Evolutionary conservation across 2,888 invertebrate species (phyloP).

Genomic region (Toxonevra muliebris): DNA sequence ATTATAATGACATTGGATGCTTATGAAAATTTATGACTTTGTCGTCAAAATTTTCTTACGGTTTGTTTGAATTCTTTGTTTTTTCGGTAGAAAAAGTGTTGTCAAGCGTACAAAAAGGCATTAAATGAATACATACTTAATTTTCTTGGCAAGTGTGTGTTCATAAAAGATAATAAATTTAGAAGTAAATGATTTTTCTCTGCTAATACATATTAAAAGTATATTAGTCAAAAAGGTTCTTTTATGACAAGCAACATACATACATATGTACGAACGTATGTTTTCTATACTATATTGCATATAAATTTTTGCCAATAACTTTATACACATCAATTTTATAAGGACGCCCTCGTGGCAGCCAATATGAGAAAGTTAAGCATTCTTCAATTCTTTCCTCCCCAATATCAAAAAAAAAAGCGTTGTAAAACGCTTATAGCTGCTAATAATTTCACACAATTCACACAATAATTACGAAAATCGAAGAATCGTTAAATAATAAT

Average conservation of each 20-base stretch:
- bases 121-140: constrained; percentile 6
- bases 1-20: background rate
- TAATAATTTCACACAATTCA: constrained; percentile 24
- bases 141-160: constrained; percentile 20
- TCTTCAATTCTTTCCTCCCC: too few species aligned
- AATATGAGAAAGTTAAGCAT: too few species aligned
- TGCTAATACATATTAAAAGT: too few species aligned
- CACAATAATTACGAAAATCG: constrained; percentile 7
- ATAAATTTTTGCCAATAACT: too few species aligned
- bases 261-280: background rate
- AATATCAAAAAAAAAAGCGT: too few species aligned
- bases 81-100: constrained; percentile 17
- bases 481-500: constrained; percentile 14
- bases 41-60: constrained; percentile 21
- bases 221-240: too few species aligned
- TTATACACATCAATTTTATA: too few species aligned
- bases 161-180: constrained; percentile 30
- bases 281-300: background rate
- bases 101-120: constrained; percentile 15
- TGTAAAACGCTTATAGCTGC: too few species aligned
- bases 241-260: background rate
- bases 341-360: too few species aligned
- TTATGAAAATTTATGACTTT: constrained; percentile 22
- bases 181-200: background rate
- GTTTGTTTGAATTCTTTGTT: constrained; percentile 3